Evolutionary conservation across 2,888 invertebrate genomes (phyloP).

Genomic region (Cloeon dipterum): DNA sequence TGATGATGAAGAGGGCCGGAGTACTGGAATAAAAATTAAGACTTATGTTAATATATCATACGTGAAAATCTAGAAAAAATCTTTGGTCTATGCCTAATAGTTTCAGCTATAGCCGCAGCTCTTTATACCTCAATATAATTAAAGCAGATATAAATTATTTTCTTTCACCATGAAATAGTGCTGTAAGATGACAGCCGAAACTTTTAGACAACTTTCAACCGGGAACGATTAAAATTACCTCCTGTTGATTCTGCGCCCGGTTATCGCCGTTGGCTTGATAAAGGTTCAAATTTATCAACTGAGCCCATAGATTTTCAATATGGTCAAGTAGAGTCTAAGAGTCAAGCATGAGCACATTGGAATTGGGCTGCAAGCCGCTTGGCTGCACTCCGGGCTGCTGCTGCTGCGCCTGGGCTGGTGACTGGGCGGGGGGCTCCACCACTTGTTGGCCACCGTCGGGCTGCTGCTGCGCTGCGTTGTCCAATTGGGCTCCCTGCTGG

Average conservation of each 20-base stretch:
- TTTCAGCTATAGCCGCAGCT: neutral
- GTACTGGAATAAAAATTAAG: slow-evolving; percentile 26
- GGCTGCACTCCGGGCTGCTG: no score
- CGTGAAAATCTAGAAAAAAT: no score
- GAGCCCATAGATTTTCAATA: slow-evolving; percentile 93
- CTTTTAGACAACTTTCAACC: no score
- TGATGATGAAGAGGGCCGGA: slow-evolving; percentile 92
- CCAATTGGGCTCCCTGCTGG: slow-evolving; percentile 14
- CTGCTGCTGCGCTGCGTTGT: slow-evolving; percentile 38
- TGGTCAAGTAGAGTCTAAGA: slow-evolving; percentile 95
- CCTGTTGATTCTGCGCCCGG: no score
- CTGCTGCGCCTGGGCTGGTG: slow-evolving; percentile 30
- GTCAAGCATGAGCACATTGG: slow-evolving; percentile 36
- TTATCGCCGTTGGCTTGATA: slow-evolving; percentile 77
- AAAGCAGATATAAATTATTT: no score
- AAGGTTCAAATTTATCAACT: slow-evolving; percentile 94
- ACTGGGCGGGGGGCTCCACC: slow-evolving; percentile 53
- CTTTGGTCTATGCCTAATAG: neutral
- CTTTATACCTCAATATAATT: neutral
- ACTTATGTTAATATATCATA: neutral
- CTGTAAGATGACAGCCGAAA: no score
- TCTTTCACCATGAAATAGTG: no score
- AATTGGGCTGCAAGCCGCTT: no score
- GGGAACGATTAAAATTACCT: no score
- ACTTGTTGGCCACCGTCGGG: slow-evolving; percentile 45